Percentiles rank a stretch among this genome's conserved stretches.
Evolutionary conservation across 2,888 invertebrate species (phyloP).

Genomic region (Frankliniella fusca): DNA sequence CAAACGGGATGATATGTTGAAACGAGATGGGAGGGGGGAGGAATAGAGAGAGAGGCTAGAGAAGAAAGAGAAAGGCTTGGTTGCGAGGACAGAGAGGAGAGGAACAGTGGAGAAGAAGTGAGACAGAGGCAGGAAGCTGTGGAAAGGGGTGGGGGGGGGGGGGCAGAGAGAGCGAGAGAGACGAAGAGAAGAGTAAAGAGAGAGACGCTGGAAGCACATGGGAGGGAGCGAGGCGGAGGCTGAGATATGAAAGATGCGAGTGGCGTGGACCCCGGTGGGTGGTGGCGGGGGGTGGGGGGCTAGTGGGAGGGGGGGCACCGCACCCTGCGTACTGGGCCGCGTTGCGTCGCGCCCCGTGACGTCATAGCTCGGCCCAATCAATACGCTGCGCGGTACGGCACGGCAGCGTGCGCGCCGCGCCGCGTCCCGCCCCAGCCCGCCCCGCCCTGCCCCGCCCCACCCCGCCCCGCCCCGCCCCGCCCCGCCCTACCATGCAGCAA

Average conservation of each 20-base stretch:
- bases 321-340: slow-evolving; percentile 30
- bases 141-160: slow-evolving; percentile 32
- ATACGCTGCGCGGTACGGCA: slow-evolving; percentile 11
- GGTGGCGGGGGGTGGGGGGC: slow-evolving; percentile 29
- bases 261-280: slow-evolving; percentile 34
- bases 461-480: neutral
- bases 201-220: neutral
- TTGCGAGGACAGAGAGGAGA: neutral
- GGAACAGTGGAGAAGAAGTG: slow-evolving; percentile 7
- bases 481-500: neutral
- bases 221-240: slow-evolving; percentile 3
- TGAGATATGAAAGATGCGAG: slow-evolving; percentile 35
- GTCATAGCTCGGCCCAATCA: slow-evolving; percentile 27
- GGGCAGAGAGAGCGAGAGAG: slow-evolving; percentile 33
- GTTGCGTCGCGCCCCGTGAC: slow-evolving; percentile 28
- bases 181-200: neutral
- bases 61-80: neutral
- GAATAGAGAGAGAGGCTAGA: neutral
- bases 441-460: neutral
- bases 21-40: no score
- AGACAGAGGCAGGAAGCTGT: slow-evolving; percentile 33
- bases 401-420: neutral
- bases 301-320: neutral
- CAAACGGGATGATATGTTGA: no score
- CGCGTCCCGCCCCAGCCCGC: neutral